Percentiles rank a stretch among this genome's conserved stretches.
Evolutionary conservation across 2,797 vertebrate genomes (phyloP).

Genomic region (Rhadinocentrus ornatus): DNA sequence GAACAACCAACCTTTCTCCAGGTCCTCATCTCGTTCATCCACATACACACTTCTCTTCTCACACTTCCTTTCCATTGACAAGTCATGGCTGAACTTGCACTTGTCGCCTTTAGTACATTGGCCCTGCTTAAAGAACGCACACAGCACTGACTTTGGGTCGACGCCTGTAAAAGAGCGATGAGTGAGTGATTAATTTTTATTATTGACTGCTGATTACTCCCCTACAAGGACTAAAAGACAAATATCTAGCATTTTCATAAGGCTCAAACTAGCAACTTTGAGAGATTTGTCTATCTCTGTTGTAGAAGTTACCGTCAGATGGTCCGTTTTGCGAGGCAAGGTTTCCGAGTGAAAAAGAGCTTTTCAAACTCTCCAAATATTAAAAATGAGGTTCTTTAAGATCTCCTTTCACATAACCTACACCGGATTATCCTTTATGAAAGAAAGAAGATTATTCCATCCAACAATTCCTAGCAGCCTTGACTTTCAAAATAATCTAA

Average conservation of each 20-base stretch:
- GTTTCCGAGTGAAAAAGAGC: too few relatives aligned
- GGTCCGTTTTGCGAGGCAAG: too few relatives aligned
- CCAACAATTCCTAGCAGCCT: too few relatives aligned
- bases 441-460: too few relatives aligned
- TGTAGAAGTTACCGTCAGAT: too few relatives aligned
- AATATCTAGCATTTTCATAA: background rate
- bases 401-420: too few relatives aligned
- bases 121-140: slow-evolving; percentile 98
- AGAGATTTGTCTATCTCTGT: too few relatives aligned
- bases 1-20: slow-evolving; percentile 87
- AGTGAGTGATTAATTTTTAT: background rate
- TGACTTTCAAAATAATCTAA: too few relatives aligned
- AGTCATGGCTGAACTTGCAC: slow-evolving; percentile 98
- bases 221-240: background rate
- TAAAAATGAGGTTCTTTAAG: too few relatives aligned
- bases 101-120: slow-evolving; percentile 98
- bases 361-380: too few relatives aligned
- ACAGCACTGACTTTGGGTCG: slow-evolving; percentile 97
- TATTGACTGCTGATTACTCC: background rate
- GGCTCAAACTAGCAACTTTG: too few relatives aligned
- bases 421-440: too few relatives aligned
- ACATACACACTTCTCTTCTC: slow-evolving; percentile 96
- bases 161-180: slow-evolving; percentile 82
- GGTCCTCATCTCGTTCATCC: slow-evolving; percentile 94
- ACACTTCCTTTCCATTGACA: slow-evolving; percentile 94